Conservation (phyloP, 2,113 vertebrate genomes). For the Cinclus mexicanus region DNA sequence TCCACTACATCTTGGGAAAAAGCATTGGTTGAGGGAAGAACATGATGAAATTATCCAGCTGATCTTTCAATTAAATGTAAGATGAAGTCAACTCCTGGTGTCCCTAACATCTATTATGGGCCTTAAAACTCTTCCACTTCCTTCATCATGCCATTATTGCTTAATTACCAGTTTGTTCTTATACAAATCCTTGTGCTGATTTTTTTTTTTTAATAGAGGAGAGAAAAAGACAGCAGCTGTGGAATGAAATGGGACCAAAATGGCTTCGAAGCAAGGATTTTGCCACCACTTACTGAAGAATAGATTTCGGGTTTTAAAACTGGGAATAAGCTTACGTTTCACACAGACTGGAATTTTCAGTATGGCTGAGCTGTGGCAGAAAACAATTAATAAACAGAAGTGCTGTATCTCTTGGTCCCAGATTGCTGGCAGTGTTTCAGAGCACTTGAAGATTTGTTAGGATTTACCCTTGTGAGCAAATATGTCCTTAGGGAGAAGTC, state of each 20-base stretch:
- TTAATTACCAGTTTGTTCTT: not conserved
- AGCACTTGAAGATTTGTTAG: not conserved
- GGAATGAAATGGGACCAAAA: not conserved
- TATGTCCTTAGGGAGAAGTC: not conserved
- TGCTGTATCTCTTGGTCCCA: not conserved
- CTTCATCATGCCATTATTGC: not conserved
- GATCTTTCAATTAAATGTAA: slow-evolving; percentile 44
- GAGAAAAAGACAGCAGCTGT: not conserved
- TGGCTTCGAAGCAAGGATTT: not conserved
- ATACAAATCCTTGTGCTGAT: not conserved
- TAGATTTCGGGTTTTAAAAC: not conserved
- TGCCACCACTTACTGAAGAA: slow-evolving; percentile 3
- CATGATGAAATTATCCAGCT: not conserved
- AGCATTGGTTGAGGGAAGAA: not conserved
- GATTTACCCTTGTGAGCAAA: not conserved
- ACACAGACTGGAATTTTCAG: not conserved
- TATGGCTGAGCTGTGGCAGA: not conserved
- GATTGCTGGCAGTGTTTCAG: not conserved
- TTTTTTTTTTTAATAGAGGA: not conserved
- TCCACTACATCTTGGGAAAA: not conserved
- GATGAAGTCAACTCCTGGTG: not conserved
- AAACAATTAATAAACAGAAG: not conserved
- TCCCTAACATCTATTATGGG: not conserved
- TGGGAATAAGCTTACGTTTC: not conserved
- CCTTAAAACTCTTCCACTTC: not conserved